These are phyloP conservation scores for Polymixis flavicincta DNA, from an alignment of 2,888 invertebrate species.

Conservation along the genomic window DNA sequence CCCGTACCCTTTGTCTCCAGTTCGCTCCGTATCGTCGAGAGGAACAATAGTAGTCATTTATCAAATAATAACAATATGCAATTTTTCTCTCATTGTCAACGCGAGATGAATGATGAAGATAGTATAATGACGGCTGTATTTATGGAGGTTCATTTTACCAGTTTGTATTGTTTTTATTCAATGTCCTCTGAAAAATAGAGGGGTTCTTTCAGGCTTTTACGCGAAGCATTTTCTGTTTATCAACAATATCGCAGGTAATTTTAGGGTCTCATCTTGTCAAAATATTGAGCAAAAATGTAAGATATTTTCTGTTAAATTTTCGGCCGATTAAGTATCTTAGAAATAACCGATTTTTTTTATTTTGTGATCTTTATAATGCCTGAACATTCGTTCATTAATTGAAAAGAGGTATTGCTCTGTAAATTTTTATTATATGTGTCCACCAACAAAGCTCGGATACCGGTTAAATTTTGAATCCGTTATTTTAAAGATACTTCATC, in stretches of 20 bases:
- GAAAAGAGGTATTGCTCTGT: no score
- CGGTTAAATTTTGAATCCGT: no score
- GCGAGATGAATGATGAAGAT: constrained; percentile 41
- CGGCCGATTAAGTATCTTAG: not conserved
- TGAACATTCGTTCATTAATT: no score
- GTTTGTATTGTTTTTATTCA: constrained; percentile 36
- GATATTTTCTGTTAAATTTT: not conserved
- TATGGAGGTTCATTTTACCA: constrained; percentile 30
- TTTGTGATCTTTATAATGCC: not conserved
- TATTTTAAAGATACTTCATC: no score
- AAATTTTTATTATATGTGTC: no score
- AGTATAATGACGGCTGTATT: constrained; percentile 47
- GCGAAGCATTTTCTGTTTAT: not conserved
- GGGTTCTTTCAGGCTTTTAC: not conserved
- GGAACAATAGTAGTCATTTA: constrained; percentile 61
- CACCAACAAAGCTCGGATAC: no score
- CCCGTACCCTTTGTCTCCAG: constrained; percentile 50
- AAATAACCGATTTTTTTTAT: not conserved
- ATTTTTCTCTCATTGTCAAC: constrained; percentile 64
- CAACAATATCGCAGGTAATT: not conserved
- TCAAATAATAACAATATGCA: constrained; percentile 70
- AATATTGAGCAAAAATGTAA: not conserved
- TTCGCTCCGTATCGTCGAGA: constrained; percentile 36
- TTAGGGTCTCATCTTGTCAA: not conserved
- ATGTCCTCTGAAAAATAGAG: constrained; percentile 23